A percentile compares a stretch with the other conserved stretches of the same genome.
Conservation (phyloP, 2,888 invertebrate genomes). For the Xylota sylvarum region DNA sequence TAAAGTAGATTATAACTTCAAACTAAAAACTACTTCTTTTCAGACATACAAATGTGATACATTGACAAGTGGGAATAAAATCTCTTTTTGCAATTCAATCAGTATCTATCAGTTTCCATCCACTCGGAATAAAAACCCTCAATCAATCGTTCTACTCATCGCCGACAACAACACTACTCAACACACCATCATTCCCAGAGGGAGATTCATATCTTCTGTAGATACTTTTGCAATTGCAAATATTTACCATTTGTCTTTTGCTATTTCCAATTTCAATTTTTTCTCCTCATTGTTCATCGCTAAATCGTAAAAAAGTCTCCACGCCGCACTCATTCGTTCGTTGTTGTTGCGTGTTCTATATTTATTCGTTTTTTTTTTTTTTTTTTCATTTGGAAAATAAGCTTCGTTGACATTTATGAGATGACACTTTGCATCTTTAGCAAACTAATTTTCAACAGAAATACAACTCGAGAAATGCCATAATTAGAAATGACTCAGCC, state of each 20-base stretch:
- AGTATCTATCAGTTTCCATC: slow-evolving; percentile 39
- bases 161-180: slow-evolving; percentile 19
- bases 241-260: slow-evolving; percentile 44
- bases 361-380: slow-evolving; percentile 20
- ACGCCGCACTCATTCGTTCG: slow-evolving; percentile 9
- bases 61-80: neutral
- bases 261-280: neutral
- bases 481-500: slow-evolving; percentile 70
- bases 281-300: slow-evolving; percentile 16
- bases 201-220: slow-evolving; percentile 30
- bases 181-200: slow-evolving; percentile 12
- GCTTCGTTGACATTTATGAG: slow-evolving; percentile 58
- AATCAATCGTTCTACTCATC: slow-evolving; percentile 49
- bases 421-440: slow-evolving; percentile 67
- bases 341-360: slow-evolving; percentile 3
- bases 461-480: slow-evolving; percentile 58
- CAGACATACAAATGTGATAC: no score
- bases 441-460: slow-evolving; percentile 67
- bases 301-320: slow-evolving; percentile 10
- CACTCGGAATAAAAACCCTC: slow-evolving; percentile 39
- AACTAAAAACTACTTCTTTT: no score
- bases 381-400: slow-evolving; percentile 42
- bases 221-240: slow-evolving; percentile 37
- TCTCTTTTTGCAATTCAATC: slow-evolving; percentile 13
- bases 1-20: no score